Base-by-base conservation (phyloP, 1,140 invertebrate species). In the Nautilus pompilius region DNA sequence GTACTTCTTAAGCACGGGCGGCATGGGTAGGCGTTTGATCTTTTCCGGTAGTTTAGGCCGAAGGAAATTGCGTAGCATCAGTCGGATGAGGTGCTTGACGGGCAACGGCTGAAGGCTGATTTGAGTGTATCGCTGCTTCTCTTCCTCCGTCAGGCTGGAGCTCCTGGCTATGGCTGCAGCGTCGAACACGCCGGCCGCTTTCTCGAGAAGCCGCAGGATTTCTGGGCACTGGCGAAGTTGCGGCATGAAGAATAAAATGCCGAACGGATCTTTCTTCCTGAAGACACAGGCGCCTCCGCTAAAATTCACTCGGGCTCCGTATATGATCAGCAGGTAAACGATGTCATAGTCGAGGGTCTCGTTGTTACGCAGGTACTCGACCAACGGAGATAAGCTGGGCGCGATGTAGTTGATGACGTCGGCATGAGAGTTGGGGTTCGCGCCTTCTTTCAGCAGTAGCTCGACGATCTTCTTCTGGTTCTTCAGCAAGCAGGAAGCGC, bases 301-400 rank as follows among this genome's bases (percentile, higher is more conserved):
- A 57, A 77, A 74, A 59, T 68, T 58, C 2, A 82, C 75, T 41
- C 63, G 87, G 0, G 92, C 91, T 0, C 93, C 93, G 75, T 93
- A 89, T 74, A 87, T 86, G 0, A 95, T 82, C 32, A 95, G 79
- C n/a, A 92, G 66, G 1, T 86, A 82, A 0, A 95, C 87, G 3
- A 94, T 85, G 10, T 88, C 85, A 1, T 86, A 81, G 28, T 87
- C 87, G 0, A 90, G 90, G 13, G 88, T 86, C 33, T 88, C 84
- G 0, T 65, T 63, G 54, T 89, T 90, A 3, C 90, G 88, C 1
- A 95, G 84, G 76, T 95, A 94, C 78, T 95, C 92, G 0, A 91
- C 90, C 0, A 95, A 82, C 2, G 92, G 90, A 0, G 92, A 85
- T 17, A 93, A 82, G 41, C 75, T 69, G 0, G 82, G 82, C 5